A percentile compares a stretch with the other conserved stretches of the same genome.
Conservation (phyloP, 2,888 invertebrate genomes). For the Drosophila neotestacea region DNA sequence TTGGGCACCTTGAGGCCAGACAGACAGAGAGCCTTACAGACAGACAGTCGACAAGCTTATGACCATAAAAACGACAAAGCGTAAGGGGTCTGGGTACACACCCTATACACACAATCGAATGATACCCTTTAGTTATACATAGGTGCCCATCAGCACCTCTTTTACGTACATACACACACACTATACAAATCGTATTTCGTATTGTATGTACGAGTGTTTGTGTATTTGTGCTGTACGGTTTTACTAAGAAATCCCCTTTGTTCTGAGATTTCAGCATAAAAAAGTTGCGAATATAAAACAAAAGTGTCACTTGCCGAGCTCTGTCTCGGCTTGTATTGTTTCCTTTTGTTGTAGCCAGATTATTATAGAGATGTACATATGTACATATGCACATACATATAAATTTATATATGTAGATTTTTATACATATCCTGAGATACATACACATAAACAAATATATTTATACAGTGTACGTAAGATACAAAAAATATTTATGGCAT, state of each 20-base stretch:
- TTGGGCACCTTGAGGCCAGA: slow-evolving; percentile 5
- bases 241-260: slow-evolving; percentile 77
- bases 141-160: slow-evolving; percentile 27
- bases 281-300: slow-evolving; percentile 79
- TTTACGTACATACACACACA: slow-evolving; percentile 8
- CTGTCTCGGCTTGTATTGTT: slow-evolving; percentile 66
- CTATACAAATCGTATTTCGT: slow-evolving; percentile 32
- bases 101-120: slow-evolving; percentile 16
- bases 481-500: neutral
- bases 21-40: neutral
- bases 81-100: slow-evolving; percentile 17
- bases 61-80: slow-evolving; percentile 11
- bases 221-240: slow-evolving; percentile 44
- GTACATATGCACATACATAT: neutral
- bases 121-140: slow-evolving; percentile 18
- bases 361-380: slow-evolving; percentile 19
- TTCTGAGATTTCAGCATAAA: slow-evolving; percentile 73
- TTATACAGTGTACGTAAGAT: neutral
- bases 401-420: slow-evolving; percentile 17
- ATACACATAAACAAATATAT: slow-evolving; percentile 6
- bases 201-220: slow-evolving; percentile 19
- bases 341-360: slow-evolving; percentile 33
- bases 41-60: slow-evolving; percentile 14
- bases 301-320: slow-evolving; percentile 78
- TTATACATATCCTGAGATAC: neutral